Percentiles rank a stretch among this genome's conserved stretches.
These are phyloP conservation scores for Zhuqinia jingwanae DNA, from an alignment of 2,888 invertebrate species.

Conservation along the genomic window DNA sequence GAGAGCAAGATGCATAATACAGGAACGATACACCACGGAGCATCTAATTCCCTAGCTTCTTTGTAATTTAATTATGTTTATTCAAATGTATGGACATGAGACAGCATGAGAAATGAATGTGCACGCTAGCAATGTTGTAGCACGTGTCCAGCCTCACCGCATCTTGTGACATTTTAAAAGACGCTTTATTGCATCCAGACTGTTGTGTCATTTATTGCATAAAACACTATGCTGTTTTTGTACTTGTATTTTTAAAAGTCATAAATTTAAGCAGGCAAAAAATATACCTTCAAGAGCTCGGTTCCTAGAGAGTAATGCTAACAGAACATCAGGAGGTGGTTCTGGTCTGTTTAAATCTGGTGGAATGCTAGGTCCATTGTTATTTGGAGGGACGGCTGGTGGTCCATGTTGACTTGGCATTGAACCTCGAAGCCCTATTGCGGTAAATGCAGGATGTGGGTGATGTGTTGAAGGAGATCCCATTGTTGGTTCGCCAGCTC, in stretches of 20 bases:
- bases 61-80: slow-evolving; percentile 68
- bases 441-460: slow-evolving; percentile 70
- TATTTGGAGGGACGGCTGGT: slow-evolving; percentile 70
- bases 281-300: slow-evolving; percentile 91
- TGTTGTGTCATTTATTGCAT: no score
- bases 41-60: slow-evolving; percentile 62
- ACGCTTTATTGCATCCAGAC: no score
- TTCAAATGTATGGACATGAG: slow-evolving; percentile 42
- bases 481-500: slow-evolving; percentile 69
- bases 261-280: no score
- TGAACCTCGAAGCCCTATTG: slow-evolving; percentile 65
- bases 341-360: slow-evolving; percentile 74
- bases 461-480: slow-evolving; percentile 72
- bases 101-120: slow-evolving; percentile 35
- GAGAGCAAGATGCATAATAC: slow-evolving; percentile 7
- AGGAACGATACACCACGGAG: slow-evolving; percentile 46
- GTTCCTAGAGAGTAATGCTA: slow-evolving; percentile 92
- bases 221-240: neutral
- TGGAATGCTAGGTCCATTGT: slow-evolving; percentile 72
- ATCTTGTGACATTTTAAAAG: no score
- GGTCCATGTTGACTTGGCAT: slow-evolving; percentile 70
- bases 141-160: neutral
- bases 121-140: neutral
- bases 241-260: slow-evolving; percentile 1
- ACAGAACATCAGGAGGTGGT: slow-evolving; percentile 89